A percentile compares a stretch with the other conserved stretches of the same genome.
These are phyloP conservation scores for Macaria notata DNA, from an alignment of 2,888 invertebrate species.

Conservation along the genomic window DNA sequence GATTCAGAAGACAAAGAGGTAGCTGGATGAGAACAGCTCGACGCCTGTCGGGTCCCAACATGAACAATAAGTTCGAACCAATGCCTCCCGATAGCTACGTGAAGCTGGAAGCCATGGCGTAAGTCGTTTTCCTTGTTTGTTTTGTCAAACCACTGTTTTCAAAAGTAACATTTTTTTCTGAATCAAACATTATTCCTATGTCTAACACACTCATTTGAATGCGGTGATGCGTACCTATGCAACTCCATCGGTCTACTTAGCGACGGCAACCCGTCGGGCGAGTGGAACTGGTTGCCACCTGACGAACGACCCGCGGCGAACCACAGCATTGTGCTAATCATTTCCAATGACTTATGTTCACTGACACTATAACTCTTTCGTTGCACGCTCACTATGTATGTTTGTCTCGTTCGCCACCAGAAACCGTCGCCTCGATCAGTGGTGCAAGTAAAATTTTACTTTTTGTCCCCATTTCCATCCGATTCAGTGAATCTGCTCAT, in stretches of 20 bases:
- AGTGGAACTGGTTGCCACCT: constrained; percentile 62
- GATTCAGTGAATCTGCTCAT: too few relatives aligned
- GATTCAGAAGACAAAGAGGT: constrained; percentile 72
- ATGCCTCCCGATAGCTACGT: constrained; percentile 68
- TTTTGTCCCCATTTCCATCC: constrained; percentile 2
- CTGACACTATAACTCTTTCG: constrained; percentile 39
- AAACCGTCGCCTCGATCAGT: constrained; percentile 8
- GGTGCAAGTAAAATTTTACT: constrained; percentile 11
- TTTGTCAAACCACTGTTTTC: not conserved
- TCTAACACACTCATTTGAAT: constrained; percentile 36
- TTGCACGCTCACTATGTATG: constrained; percentile 29
- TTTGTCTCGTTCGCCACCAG: constrained; percentile 10
- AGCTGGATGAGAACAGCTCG: constrained; percentile 76
- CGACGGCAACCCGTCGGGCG: constrained; percentile 51
- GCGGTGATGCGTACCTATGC: constrained; percentile 46
- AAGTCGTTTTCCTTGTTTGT: constrained; percentile 49
- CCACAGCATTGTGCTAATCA: constrained; percentile 55
- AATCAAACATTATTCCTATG: constrained; percentile 6
- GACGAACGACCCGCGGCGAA: constrained; percentile 45
- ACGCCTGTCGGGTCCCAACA: constrained; percentile 65
- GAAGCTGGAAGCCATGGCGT: constrained; percentile 76
- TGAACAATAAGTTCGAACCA: constrained; percentile 58
- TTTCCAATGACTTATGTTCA: constrained; percentile 51
- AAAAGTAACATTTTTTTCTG: too few relatives aligned
- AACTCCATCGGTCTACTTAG: constrained; percentile 56